phyloP scores from a whole-genome alignment of 2,888 invertebrate species.

The Himalopsyche anomala region DNA sequence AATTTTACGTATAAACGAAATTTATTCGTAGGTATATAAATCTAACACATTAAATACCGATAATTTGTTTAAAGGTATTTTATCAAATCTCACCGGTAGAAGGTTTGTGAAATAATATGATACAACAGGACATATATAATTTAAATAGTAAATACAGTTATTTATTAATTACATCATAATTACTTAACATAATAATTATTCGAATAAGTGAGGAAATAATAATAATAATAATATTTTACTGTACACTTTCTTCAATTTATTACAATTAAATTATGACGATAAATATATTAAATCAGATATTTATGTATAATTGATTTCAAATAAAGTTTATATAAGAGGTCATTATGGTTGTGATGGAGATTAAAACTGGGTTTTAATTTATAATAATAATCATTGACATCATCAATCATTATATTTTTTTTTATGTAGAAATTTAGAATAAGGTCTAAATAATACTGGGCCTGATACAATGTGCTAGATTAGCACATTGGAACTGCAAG shows the following conservation, averaged over 20 bases:
- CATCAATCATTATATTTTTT: slow-evolving; percentile 40
- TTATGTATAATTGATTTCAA: slow-evolving; percentile 59
- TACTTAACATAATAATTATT: slow-evolving; percentile 52
- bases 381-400: slow-evolving; percentile 53
- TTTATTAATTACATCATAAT: slow-evolving; percentile 60
- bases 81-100: slow-evolving; percentile 61
- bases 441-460: slow-evolving; percentile 53
- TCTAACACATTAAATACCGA: slow-evolving; percentile 58
- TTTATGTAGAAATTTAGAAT: slow-evolving; percentile 52
- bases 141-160: slow-evolving; percentile 54
- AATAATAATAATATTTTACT: slow-evolving; percentile 45
- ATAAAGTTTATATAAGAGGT: slow-evolving; percentile 73
- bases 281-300: slow-evolving; percentile 64
- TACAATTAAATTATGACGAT: slow-evolving; percentile 56
- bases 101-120: slow-evolving; percentile 60
- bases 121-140: slow-evolving; percentile 62
- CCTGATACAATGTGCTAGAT: neutral
- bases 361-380: slow-evolving; percentile 53
- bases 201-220: slow-evolving; percentile 44
- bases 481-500: neutral
- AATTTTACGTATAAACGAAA: slow-evolving; percentile 33
- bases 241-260: slow-evolving; percentile 52
- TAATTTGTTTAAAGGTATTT: slow-evolving; percentile 46
- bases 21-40: slow-evolving; percentile 47
- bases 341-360: slow-evolving; percentile 74